Evolutionary conservation across 2,113 vertebrate species (phyloP), one percentile per base, ranked within the genome.

Genomic region (Gymnogyps californianus): DNA sequence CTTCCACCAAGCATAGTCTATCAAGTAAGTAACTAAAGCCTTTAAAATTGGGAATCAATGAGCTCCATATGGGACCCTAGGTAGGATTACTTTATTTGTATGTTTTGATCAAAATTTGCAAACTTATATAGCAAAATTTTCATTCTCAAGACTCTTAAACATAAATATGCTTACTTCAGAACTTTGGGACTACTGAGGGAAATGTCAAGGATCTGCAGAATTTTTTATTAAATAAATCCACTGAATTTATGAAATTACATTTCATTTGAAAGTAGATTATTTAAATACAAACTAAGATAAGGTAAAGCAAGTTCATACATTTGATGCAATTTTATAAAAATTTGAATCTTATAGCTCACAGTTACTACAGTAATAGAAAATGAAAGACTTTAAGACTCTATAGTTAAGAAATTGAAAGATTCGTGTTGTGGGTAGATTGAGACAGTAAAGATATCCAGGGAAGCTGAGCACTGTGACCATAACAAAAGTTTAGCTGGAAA

Each of bases 261-360:
- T 75, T 85, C 0, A 67, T 75, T 85, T 87, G 6, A 62, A 85
- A 76, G 10, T 17, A 58, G 2, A 36, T 51, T 34, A 34, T 62
- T 71, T 64, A 42, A 65, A 44, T 57, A n/a, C 8, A 90, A 62
- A 46, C 2, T 20, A 66, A 49, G 11, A 15, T 28, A 34, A 11
- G 1, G 0, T 25, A 71, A 85, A 40, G 1, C 1, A 62, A 80
- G 6, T 36, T 65, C 46, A 64, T 76, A 17, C 0, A 42, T 58
- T 64, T 86, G 3, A 61, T 47, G 1, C 2, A 72, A 10, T 72
- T 76, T 69, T 72, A 65, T 57, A 36, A 38, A 52, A n/a, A 65
- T 16, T 29, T 40, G 2, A 84, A n/a, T 46, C 13, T n/a, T 47
- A 9, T 25, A 55, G 6, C 4, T 79, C 25, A 18, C 4, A 54